These are phyloP conservation scores for Tychaedon coryphoeus DNA, from an alignment of 2,113 vertebrate species.

Conservation along the genomic window DNA sequence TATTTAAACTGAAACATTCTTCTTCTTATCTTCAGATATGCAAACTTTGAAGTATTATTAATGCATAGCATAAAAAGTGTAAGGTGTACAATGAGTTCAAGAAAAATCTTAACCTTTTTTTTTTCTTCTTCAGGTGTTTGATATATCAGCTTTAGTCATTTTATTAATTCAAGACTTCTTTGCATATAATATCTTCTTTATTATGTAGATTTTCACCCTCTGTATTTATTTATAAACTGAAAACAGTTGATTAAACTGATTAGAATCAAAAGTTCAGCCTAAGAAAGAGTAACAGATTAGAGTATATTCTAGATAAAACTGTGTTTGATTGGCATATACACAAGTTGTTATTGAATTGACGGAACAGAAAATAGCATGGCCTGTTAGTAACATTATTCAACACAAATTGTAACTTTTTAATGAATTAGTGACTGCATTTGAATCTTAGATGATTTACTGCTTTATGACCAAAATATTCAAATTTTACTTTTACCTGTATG, in stretches of 20 bases:
- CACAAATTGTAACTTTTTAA: neutral
- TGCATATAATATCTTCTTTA: neutral
- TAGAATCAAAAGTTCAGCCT: neutral
- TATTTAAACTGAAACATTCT: neutral
- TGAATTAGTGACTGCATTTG: neutral
- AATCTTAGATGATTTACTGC: neutral
- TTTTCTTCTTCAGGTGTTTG: neutral
- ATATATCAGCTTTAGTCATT: neutral
- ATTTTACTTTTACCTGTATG: neutral
- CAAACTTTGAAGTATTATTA: neutral
- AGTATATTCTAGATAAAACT: neutral
- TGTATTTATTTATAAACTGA: neutral
- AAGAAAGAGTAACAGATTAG: neutral
- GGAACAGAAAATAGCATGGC: neutral
- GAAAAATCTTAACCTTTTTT: slow-evolving; percentile 3
- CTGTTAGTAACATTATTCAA: neutral
- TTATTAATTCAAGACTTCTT: neutral
- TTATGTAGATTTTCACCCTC: neutral
- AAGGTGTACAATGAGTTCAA: neutral
- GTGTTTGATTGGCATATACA: neutral
- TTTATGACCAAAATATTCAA: neutral
- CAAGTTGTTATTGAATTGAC: neutral
- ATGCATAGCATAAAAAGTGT: neutral
- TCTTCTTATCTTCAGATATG: neutral
- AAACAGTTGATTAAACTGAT: neutral